Conservation (phyloP, 2,797 vertebrate species). For the Spinus pinus region DNA sequence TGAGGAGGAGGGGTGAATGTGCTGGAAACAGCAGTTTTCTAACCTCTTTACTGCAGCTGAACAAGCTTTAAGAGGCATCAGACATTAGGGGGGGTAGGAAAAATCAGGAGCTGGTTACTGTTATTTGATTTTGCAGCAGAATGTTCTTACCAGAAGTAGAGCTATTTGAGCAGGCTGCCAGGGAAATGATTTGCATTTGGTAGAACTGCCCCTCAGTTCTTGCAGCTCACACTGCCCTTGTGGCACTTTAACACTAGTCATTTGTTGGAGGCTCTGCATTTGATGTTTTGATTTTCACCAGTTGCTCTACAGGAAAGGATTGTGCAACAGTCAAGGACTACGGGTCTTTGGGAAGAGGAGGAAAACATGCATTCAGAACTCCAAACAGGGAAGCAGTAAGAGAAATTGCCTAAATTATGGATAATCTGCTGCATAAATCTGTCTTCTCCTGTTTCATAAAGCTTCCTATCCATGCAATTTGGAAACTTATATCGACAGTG, state of each 20-base stretch:
- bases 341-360: neutral
- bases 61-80: conserved; percentile 44
- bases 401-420: conserved; percentile 54
- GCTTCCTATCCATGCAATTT: conserved; percentile 46
- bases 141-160: conserved; percentile 50
- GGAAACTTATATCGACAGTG: conserved; percentile 35
- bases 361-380: neutral
- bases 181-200: conserved; percentile 51
- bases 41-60: conserved; percentile 53
- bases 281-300: conserved; percentile 37
- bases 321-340: neutral
- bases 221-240: neutral
- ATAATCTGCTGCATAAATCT: conserved; percentile 60
- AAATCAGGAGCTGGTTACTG: conserved; percentile 46
- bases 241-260: conserved; percentile 38
- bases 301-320: conserved; percentile 30
- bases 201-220: conserved; percentile 37
- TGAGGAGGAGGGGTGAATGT: conserved; percentile 3
- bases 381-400: neutral
- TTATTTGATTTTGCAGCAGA: conserved; percentile 36
- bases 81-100: conserved; percentile 36
- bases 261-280: conserved; percentile 19
- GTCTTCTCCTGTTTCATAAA: conserved; percentile 55
- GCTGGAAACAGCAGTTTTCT: conserved; percentile 36
- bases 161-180: neutral